phyloP scores from a whole-genome alignment of 2,888 invertebrate genomes.

The Hylaea fasciaria region DNA sequence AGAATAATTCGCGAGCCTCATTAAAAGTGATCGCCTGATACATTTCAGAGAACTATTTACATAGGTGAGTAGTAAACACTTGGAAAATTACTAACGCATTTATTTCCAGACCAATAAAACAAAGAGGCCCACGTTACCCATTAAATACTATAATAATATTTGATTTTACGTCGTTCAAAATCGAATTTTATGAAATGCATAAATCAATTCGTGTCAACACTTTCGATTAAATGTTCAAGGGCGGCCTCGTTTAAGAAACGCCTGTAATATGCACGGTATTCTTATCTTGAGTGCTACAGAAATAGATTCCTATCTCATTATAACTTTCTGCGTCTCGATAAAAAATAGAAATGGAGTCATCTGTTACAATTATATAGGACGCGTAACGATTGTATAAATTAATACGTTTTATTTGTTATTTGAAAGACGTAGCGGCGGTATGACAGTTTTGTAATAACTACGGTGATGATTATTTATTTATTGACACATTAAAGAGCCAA shows the following conservation, averaged over 20 bases:
- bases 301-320: conserved; percentile 78
- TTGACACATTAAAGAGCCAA: conserved; percentile 16
- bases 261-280: conserved; percentile 66
- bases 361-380: conserved; percentile 62
- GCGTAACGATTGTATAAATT: conserved; percentile 52
- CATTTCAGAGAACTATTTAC: conserved; percentile 35
- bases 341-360: conserved; percentile 79
- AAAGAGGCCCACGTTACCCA: conserved; percentile 64
- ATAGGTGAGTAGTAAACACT: conserved; percentile 38
- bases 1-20: conserved; percentile 27
- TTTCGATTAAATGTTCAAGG: conserved; percentile 80
- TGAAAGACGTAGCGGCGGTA: conserved; percentile 55
- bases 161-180: conserved; percentile 71
- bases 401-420: conserved; percentile 45
- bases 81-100: conserved; percentile 49
- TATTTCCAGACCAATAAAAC: conserved; percentile 68
- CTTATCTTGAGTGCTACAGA: conserved; percentile 73
- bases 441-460: conserved; percentile 41
- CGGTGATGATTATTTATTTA: conserved; percentile 35
- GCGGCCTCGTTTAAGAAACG: conserved; percentile 59
- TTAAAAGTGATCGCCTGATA: conserved; percentile 30
- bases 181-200: conserved; percentile 70
- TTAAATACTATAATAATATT: conserved; percentile 71
- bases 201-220: conserved; percentile 81
- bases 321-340: conserved; percentile 75